A percentile compares a stretch with the other conserved stretches of the same genome.
phyloP scores from a whole-genome alignment of 2,113 vertebrate genomes.

The Ia io region DNA sequence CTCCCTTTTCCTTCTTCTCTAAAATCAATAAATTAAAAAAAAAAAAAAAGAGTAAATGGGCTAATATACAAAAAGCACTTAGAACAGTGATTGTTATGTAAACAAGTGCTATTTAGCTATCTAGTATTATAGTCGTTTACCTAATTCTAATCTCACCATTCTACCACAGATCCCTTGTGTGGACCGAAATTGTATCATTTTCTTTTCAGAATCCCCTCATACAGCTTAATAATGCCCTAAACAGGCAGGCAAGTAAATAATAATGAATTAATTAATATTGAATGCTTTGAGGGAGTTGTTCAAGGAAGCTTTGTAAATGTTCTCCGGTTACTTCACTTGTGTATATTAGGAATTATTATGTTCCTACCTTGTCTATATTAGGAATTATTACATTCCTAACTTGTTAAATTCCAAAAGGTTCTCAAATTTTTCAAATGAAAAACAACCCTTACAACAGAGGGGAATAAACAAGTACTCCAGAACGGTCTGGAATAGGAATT shows the following conservation, averaged over 20 bases:
- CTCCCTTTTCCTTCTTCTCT: too few species aligned
- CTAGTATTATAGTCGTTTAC: neutral
- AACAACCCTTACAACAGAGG: neutral
- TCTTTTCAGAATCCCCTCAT: neutral
- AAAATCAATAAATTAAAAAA: neutral
- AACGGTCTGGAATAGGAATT: neutral
- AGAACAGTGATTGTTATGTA: neutral
- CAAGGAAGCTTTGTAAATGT: neutral
- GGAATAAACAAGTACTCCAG: neutral
- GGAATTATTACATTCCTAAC: neutral
- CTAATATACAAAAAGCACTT: neutral
- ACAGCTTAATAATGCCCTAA: neutral
- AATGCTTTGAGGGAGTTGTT: neutral
- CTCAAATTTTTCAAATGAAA: neutral
- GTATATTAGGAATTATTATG: neutral
- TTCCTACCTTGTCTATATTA: neutral
- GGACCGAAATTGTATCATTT: neutral
- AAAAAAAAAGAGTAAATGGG: neutral
- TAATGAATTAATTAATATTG: neutral
- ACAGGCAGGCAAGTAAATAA: neutral
- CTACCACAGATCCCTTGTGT: neutral
- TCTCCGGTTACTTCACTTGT: neutral
- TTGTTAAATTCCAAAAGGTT: neutral
- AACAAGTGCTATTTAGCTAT: neutral
- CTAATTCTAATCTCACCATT: constrained; percentile 4